Conservation (phyloP, 2,113 vertebrate genomes). For the Megatriorchis doriae region DNA sequence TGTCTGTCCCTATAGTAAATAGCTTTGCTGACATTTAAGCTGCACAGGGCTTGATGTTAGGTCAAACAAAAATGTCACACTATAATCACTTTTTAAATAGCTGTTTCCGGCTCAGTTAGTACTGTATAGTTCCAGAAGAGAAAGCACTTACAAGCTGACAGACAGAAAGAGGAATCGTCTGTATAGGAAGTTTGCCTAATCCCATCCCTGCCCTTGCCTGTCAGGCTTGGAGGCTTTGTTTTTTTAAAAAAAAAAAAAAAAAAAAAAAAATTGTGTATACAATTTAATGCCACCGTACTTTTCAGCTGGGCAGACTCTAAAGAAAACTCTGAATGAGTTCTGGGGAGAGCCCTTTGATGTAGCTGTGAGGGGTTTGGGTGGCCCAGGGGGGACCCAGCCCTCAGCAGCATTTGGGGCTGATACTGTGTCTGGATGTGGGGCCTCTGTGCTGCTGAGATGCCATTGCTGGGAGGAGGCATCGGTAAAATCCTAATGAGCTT, state of each 20-base stretch:
- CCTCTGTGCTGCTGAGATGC: not conserved
- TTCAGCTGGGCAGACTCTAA: not conserved
- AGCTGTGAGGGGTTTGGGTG: not conserved
- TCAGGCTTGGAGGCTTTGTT: slow-evolving; percentile 13
- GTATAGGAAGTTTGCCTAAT: slow-evolving; percentile 56
- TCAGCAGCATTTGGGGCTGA: not conserved
- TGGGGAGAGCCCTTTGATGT: not conserved
- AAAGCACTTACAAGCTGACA: slow-evolving; percentile 60
- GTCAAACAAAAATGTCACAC: slow-evolving; percentile 37
- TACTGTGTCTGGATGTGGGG: not conserved
- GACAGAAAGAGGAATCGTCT: slow-evolving; percentile 48
- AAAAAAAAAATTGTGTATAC: not conserved
- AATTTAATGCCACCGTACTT: not conserved
- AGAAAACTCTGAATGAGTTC: not conserved
- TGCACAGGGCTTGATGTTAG: not conserved
- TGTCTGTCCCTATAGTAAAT: not conserved
- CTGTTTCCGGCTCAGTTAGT: slow-evolving; percentile 60
- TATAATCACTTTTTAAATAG: slow-evolving; percentile 57
- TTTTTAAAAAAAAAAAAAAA: not conserved
- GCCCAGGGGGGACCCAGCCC: too few relatives aligned
- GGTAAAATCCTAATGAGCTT: not conserved
- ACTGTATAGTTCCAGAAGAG: slow-evolving; percentile 41
- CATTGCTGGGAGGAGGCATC: not conserved
- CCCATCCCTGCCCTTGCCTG: slow-evolving; percentile 32
- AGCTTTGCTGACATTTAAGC: slow-evolving; percentile 26